Conservation (phyloP, 2,888 invertebrate species). For the Tinea trinotella region DNA sequence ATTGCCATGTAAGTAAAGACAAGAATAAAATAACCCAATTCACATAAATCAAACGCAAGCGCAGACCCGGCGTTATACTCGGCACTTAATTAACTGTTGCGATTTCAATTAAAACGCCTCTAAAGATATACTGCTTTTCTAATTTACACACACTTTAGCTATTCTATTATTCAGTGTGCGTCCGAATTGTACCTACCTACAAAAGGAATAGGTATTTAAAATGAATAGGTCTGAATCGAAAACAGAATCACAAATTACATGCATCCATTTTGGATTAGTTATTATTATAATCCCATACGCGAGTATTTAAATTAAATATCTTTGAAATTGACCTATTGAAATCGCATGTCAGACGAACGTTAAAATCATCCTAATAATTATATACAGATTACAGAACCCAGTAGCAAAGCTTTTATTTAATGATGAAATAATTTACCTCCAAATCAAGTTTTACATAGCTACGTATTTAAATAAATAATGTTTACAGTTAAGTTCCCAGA, state of each 20-base stretch:
- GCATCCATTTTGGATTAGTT: no score
- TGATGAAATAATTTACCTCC: neutral
- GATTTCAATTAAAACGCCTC: slow-evolving; percentile 69
- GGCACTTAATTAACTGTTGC: slow-evolving; percentile 59
- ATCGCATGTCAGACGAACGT: neutral
- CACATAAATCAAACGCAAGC: slow-evolving; percentile 46
- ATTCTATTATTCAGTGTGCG: slow-evolving; percentile 22
- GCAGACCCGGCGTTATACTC: slow-evolving; percentile 42
- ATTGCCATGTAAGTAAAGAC: neutral
- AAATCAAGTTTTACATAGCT: neutral
- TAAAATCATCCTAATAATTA: neutral
- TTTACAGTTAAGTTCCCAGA: slow-evolving; percentile 15
- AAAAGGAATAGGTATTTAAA: no score
- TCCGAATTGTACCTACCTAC: slow-evolving; percentile 4
- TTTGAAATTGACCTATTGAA: neutral
- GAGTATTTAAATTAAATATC: no score
- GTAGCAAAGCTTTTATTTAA: slow-evolving; percentile 11
- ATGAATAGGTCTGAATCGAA: no score
- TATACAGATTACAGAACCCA: neutral
- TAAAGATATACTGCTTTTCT: slow-evolving; percentile 53
- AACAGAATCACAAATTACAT: no score
- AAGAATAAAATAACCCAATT: slow-evolving; percentile 39
- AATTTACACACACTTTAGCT: slow-evolving; percentile 54
- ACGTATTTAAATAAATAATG: slow-evolving; percentile 14
- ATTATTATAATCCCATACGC: no score